Base-by-base conservation (phyloP, 1,140 invertebrate species). In the Drosophila bifasciata region DNA sequence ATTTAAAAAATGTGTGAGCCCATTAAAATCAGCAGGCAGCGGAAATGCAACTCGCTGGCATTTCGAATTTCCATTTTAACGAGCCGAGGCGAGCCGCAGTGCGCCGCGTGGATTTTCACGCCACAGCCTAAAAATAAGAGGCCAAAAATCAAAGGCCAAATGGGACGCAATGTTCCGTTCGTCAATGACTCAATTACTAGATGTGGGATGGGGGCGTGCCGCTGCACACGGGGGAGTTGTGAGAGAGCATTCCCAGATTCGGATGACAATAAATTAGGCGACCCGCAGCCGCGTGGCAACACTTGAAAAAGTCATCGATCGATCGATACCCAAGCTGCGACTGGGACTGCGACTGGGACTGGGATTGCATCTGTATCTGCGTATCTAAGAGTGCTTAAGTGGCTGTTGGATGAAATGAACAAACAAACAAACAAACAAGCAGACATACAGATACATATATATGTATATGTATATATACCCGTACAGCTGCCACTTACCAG, bases 401-500 rank as follows among this genome's bases (percentile, higher is more conserved):
- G 74, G 74, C 77, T 67, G 53, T 75, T 44, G 68, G 53, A 64
- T 53, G 50, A 36, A 36, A 64, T 46, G 64, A 48, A 46, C 36
- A 17, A 21, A 69, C 73, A 81, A 76, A 79, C 68, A 75, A 71
- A 64, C 62, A 62, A 36, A 52, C 53, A 50, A 8, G 48, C 36
- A 41, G 48, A 44, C 44, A 53, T 53, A 6, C 23, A 7, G 23
- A 25, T 1, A 25, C 3, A 36, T n/a, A n/a, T n/a, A n/a, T n/a
- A n/a, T n/a, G n/a, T n/a, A n/a, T n/a, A n/a, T n/a, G n/a, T n/a
- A n/a, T n/a, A n/a, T 11, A 36, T 11, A 13, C 32, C 32, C 32
- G 11, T 36, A 36, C 75, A 79, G 69, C 71, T 79, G 79, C 43
- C 55, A 89, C 76, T 88, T 94, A 97, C 97, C 96, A 93, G 96